Conservation (phyloP, 1,140 invertebrate genomes). For the Lasaia peninsularis region DNA sequence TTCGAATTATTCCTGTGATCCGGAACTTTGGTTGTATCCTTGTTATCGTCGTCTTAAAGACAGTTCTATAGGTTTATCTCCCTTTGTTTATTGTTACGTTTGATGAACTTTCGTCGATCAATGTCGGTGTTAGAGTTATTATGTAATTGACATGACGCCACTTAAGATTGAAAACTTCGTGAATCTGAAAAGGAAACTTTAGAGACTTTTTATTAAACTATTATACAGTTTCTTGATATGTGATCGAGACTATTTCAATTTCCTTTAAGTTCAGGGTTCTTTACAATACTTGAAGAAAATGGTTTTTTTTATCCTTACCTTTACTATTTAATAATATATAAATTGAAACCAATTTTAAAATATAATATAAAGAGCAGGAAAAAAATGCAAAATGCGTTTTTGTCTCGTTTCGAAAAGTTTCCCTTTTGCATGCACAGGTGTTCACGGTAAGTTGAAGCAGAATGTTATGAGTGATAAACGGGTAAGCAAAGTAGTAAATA, state of each 20-base stretch:
- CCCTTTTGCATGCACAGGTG: background rate
- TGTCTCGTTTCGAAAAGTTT: background rate
- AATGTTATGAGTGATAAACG: constrained; percentile 65
- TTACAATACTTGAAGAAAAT: too few relatives aligned
- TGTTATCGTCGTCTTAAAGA: constrained; percentile 51
- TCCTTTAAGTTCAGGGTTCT: too few relatives aligned
- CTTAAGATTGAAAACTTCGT: background rate
- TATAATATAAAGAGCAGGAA: too few relatives aligned
- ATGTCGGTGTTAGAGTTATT: constrained; percentile 26
- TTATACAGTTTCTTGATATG: too few relatives aligned
- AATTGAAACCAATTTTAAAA: too few relatives aligned
- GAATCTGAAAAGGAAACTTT: background rate
- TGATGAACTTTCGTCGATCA: constrained; percentile 22
- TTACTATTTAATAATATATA: too few relatives aligned
- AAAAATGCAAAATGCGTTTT: background rate
- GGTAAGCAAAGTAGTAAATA: constrained; percentile 54
- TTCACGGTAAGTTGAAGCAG: constrained; percentile 13
- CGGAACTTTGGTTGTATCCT: constrained; percentile 46
- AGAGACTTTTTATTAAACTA: background rate
- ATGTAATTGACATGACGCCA: constrained; percentile 12
- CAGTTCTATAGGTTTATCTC: constrained; percentile 36
- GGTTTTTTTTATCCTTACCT: too few relatives aligned
- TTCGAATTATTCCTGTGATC: constrained; percentile 48
- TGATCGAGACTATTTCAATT: too few relatives aligned
- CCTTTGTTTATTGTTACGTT: constrained; percentile 37